Conservation (phyloP, 2,797 vertebrate species). For the Onychomys leucogaster region DNA sequence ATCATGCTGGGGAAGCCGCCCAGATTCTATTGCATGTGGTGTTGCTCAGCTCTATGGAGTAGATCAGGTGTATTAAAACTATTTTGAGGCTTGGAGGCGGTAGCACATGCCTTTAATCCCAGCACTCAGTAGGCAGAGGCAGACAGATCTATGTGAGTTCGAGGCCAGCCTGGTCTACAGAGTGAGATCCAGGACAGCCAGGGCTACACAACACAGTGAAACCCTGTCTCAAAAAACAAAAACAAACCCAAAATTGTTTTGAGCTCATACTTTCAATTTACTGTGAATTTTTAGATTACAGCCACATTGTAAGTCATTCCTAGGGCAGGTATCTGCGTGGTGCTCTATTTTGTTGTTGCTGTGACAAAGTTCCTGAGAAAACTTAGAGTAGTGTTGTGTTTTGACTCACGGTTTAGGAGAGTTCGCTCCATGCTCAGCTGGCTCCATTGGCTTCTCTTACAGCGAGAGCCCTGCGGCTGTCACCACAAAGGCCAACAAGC, state of each 20-base stretch:
- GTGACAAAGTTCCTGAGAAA: neutral
- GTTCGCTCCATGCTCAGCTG: no score
- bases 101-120: no score
- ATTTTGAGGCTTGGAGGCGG: neutral
- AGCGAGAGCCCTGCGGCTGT: neutral
- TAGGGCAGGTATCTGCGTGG: neutral
- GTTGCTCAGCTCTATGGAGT: neutral
- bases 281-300: neutral
- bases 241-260: no score
- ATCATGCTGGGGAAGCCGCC: neutral
- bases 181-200: no score
- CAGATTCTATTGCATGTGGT: neutral
- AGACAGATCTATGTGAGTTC: no score
- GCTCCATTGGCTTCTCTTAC: neutral
- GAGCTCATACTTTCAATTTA: neutral
- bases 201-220: no score
- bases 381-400: neutral
- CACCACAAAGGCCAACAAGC: neutral
- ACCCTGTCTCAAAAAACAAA: no score
- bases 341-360: neutral
- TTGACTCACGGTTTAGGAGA: neutral
- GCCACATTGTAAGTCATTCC: neutral
- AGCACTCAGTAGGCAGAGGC: no score
- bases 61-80: neutral
- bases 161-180: no score